Base-by-base conservation (phyloP, 2,113 vertebrate species). In the Hiodon tergisus region DNA sequence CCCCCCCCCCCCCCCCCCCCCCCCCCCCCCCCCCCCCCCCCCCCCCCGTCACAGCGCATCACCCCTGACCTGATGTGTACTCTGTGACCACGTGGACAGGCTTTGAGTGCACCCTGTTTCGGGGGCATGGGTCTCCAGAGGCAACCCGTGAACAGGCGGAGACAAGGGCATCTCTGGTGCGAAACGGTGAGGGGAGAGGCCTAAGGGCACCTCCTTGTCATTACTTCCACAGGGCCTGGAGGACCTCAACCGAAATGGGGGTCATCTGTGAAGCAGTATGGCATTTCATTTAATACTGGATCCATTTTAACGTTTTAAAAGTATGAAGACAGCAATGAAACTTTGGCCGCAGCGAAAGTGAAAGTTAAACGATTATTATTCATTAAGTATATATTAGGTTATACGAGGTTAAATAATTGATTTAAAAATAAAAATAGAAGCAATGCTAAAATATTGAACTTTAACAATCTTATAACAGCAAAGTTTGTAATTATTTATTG, bases 161-260 rank as follows among this genome's bases (percentile, higher is more conserved):
- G 71, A 80, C 74, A 72, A 73, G 71, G 62, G 67, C 16, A 10
- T 60, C n/a, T 52, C 73, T 50, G 65, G 60, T 63, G 69, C 75
- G 57, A 65, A 7, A 67, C 48, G 79, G 76, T 76, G 68, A 51
- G 65, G 71, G 54, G 31, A 16, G 16, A 67, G n/a, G 51, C 61
- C 73, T 74, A 13, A 71, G 71, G 71, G 67, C 47, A 76, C 54
- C 65, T 72, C 65, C 61, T 74, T 74, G 11, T 76, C 73, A 69
- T 74, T 72, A 76, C 67, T 67, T 72, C 70, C 71, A 76, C 71
- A 78, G 71, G 53, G 53, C 71, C 63, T 53, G 52, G 55, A 51
- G 14, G 72, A 59, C 76, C 72, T 69, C 75, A 70, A 8, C 59
- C 9, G 46, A 60, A 13, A 72, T 31, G 5, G 51, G 48, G 50